Evolutionary conservation across 2,888 invertebrate genomes (phyloP).

Genomic region (Volucella inanis): DNA sequence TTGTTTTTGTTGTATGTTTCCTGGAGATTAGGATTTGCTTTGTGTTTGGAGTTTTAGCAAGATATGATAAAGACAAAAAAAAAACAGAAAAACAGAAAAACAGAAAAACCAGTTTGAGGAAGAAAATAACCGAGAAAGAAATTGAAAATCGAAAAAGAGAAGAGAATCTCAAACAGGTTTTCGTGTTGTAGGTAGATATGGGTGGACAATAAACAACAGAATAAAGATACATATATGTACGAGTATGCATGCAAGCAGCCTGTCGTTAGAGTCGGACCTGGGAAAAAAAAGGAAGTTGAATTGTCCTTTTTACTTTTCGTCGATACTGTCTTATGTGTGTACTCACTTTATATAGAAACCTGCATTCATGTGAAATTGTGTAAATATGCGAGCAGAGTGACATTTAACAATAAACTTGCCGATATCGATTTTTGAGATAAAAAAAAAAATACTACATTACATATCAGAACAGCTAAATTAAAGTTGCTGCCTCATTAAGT

Average conservation of each 20-base stretch:
- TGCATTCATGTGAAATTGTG: constrained; percentile 1
- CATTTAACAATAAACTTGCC: constrained; percentile 45
- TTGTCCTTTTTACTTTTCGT: constrained; percentile 61
- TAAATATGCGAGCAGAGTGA: neutral
- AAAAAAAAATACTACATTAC: too few species aligned
- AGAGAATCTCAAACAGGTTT: constrained; percentile 46
- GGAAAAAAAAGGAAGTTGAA: constrained; percentile 64
- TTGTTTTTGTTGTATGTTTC: constrained; percentile 60
- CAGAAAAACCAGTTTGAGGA: constrained; percentile 54
- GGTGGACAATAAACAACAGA: constrained; percentile 57
- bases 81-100: neutral
- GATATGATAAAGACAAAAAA: constrained; percentile 36
- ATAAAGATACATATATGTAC: constrained; percentile 12
- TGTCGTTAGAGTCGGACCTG: constrained; percentile 40
- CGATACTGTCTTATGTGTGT: constrained; percentile 4
- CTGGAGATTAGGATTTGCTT: constrained; percentile 74
- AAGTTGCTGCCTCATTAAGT: too few species aligned
- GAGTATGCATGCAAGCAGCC: neutral
- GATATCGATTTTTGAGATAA: too few species aligned
- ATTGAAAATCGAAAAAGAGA: constrained; percentile 63
- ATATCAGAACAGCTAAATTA: too few species aligned
- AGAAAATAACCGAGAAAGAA: constrained; percentile 35
- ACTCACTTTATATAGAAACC: neutral
- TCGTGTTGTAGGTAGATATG: constrained; percentile 61
- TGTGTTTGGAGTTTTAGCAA: constrained; percentile 64